These are phyloP conservation scores for Acestrorhynchus altus DNA, from an alignment of 2,797 vertebrate genomes.

Conservation along the genomic window DNA sequence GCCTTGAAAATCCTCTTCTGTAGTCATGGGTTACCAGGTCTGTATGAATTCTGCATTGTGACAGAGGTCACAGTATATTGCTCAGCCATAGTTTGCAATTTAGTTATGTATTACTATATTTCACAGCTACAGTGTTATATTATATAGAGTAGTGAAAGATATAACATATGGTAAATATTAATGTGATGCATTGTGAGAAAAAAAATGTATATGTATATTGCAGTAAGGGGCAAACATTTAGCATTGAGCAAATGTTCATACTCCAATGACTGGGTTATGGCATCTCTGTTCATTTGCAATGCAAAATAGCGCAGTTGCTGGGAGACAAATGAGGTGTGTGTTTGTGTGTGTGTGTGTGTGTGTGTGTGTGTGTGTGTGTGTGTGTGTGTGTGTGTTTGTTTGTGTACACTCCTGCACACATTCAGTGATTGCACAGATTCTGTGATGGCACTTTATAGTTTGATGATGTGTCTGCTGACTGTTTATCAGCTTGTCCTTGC, in stretches of 20 bases:
- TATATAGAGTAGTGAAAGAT: neutral
- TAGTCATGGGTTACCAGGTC: neutral
- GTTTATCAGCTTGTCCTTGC: slow-evolving; percentile 32
- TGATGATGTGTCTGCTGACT: slow-evolving; percentile 20
- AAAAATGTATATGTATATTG: neutral
- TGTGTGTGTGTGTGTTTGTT: neutral
- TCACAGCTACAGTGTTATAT: neutral
- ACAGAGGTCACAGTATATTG: neutral
- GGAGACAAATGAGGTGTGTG: slow-evolving; percentile 31
- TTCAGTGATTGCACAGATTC: slow-evolving; percentile 8
- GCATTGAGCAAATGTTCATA: slow-evolving; percentile 6
- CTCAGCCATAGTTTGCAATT: too few species aligned
- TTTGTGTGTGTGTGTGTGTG: neutral
- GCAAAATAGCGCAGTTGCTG: slow-evolving; percentile 38
- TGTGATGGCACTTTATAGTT: slow-evolving; percentile 17
- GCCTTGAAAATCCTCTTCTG: neutral
- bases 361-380: neutral
- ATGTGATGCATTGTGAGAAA: neutral
- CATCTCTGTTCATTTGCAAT: slow-evolving; percentile 43
- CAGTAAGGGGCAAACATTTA: slow-evolving; percentile 25
- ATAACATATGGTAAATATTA: neutral
- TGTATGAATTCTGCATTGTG: neutral
- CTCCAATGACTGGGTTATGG: slow-evolving; percentile 42
- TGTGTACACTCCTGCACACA: neutral
- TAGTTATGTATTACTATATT: neutral